These are phyloP conservation scores for Coptodon bakossiorum DNA, from an alignment of 2,113 vertebrate genomes.

Conservation along the genomic window DNA sequence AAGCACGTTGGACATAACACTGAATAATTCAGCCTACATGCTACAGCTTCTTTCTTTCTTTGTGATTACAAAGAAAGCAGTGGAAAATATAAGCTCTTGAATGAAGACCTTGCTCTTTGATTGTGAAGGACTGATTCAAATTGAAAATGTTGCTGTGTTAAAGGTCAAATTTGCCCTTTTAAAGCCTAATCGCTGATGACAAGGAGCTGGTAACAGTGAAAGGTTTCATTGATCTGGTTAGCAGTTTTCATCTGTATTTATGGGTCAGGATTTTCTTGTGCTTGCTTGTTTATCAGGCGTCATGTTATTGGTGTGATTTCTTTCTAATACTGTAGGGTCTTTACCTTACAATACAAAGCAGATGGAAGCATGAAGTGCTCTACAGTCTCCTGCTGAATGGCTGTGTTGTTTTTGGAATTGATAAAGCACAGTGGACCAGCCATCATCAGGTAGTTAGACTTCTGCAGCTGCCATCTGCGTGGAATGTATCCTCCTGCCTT, in stretches of 20 bases:
- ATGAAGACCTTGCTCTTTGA: not conserved
- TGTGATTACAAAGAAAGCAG: not conserved
- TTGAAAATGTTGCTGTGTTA: not conserved
- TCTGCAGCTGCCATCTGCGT: not conserved
- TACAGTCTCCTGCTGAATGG: too few species aligned
- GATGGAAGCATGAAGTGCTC: too few species aligned
- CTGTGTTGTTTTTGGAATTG: not conserved
- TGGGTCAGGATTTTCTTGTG: not conserved
- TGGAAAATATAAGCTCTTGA: not conserved
- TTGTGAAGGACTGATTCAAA: not conserved
- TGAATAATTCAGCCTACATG: not conserved
- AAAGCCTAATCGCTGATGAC: not conserved
- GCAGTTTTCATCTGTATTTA: not conserved
- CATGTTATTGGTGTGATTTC: not conserved
- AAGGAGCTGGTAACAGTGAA: not conserved
- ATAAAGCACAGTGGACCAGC: not conserved
- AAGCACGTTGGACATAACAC: not conserved
- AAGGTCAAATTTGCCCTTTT: not conserved
- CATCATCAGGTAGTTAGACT: not conserved
- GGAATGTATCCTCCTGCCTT: not conserved
- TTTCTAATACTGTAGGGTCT: not conserved
- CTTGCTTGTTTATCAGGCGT: not conserved
- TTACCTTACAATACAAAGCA: too few species aligned
- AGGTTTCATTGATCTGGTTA: not conserved
- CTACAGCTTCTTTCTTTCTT: not conserved